Evolutionary conservation across 1,140 invertebrate genomes (phyloP).

Genomic region (Aethina tumida): DNA sequence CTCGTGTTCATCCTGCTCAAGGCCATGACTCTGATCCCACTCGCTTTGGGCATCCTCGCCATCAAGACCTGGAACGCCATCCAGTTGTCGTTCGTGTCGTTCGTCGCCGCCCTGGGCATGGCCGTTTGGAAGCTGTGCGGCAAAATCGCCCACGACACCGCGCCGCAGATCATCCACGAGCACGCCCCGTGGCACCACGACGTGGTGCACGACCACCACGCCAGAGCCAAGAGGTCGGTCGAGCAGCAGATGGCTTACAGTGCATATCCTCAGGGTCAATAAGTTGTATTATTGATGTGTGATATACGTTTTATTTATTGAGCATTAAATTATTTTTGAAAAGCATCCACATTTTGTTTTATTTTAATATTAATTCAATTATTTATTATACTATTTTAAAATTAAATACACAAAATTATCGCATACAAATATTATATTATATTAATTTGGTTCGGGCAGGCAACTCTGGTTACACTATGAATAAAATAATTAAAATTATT

Average conservation of each 20-base stretch:
- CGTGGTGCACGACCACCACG: constrained; percentile 59
- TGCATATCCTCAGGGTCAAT: constrained; percentile 42
- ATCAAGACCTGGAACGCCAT: constrained; percentile 79
- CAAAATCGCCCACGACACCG: constrained; percentile 66
- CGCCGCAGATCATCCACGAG: constrained; percentile 41
- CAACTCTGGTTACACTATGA: no score
- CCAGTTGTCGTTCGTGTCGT: constrained; percentile 77
- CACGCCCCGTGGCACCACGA: constrained; percentile 11
- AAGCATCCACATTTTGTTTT: not conserved
- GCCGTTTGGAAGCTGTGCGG: constrained; percentile 79
- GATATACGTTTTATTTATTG: constrained; percentile 11
- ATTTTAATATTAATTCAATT: no score
- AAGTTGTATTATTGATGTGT: no score
- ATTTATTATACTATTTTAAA: no score
- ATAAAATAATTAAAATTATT: no score
- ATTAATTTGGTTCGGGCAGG: no score
- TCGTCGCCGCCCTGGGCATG: constrained; percentile 68
- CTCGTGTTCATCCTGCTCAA: constrained; percentile 72
- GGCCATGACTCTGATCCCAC: constrained; percentile 70
- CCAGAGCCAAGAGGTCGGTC: constrained; percentile 37
- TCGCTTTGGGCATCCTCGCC: constrained; percentile 71
- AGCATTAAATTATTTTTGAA: constrained; percentile 8
- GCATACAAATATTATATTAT: no score
- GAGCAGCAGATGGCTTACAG: constrained; percentile 65
- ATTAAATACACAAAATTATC: no score